Base-by-base conservation (phyloP, 2,797 vertebrate genomes). In the Sebastes taczanowskii region DNA sequence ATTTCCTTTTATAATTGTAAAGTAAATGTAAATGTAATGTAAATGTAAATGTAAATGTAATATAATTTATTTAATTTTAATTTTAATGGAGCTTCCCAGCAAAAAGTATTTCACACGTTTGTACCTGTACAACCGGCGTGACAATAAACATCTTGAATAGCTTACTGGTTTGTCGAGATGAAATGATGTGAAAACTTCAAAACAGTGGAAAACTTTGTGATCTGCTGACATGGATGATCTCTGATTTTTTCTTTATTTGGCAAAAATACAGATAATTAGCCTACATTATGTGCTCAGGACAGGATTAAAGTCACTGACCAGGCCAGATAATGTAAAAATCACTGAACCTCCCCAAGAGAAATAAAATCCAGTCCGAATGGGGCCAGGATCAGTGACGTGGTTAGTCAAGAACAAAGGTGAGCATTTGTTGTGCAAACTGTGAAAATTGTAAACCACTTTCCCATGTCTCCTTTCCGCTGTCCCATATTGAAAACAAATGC, bases 381-480 rank as follows among this genome's bases (percentile, higher is more conserved):
- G 10, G 25, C 11, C 13, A 42, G 38, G 38, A 42, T 29, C 20
- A 56, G 11, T 65, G 67, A 78, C 5, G 2, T 30, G n/a, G n/a
- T 53, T 49, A 1, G 9, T 42, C 16, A 73, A 71, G 46, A 86
- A 71, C 79, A 46, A 74, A 72, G 65, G 35, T 62, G 8, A 71
- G 32, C 27, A 10, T 35, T 73, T 67, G 25, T 67, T 67, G 8
- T 78, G 22, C 27, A 10, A 74, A 46, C 5, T 22, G 27, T 4
- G 25, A 22, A 59, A 55, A 55, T n/a, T 64, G 8, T 16, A 20
- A 84, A 70, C 6, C 2, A 27, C 22, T 59, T 55, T 32, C 10
- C 22, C 8, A 34, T 23, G 20, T 18, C 55, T 35, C 3, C 4
- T n/a, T 29, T 20, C 8, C 4, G 27, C 3, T 66, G 61, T n/a